Conservation (phyloP, 1,140 invertebrate genomes). For the Hylaeus anthracinus region DNA sequence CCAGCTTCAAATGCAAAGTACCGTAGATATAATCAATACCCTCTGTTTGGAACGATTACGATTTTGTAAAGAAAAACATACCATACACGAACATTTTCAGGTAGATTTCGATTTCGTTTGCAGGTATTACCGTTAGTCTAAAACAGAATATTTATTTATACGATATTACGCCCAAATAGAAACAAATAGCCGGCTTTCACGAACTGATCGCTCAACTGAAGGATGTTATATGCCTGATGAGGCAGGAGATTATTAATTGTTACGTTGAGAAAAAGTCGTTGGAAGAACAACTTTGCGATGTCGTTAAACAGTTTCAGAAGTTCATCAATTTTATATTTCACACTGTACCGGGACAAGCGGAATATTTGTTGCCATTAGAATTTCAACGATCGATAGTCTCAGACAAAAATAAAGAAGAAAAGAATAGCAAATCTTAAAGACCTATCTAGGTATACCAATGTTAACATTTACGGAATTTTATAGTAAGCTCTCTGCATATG, state of each 20-base stretch:
- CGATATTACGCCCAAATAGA: constrained; percentile 52
- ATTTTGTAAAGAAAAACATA: constrained; percentile 67
- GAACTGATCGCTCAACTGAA: constrained; percentile 52
- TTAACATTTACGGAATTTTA: neutral
- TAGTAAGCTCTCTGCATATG: no score
- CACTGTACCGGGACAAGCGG: constrained; percentile 75
- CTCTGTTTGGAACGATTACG: constrained; percentile 76
- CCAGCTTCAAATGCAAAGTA: constrained; percentile 76
- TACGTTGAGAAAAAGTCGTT: constrained; percentile 58
- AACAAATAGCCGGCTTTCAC: constrained; percentile 58
- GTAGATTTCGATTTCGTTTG: constrained; percentile 42
- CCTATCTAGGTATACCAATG: no score
- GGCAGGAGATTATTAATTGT: constrained; percentile 29
- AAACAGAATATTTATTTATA: neutral
- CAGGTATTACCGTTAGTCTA: neutral
- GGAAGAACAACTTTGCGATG: constrained; percentile 68
- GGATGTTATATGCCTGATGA: constrained; percentile 55
- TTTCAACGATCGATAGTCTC: constrained; percentile 2
- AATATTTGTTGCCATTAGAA: constrained; percentile 72
- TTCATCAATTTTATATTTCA: constrained; percentile 79
- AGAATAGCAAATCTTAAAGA: neutral
- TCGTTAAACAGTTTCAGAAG: constrained; percentile 78
- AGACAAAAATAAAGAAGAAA: neutral
- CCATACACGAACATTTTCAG: constrained; percentile 66
- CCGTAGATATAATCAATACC: constrained; percentile 74